Evolutionary conservation across 2,888 invertebrate species (phyloP).

Genomic region (Trypoxylon attenuatum): DNA sequence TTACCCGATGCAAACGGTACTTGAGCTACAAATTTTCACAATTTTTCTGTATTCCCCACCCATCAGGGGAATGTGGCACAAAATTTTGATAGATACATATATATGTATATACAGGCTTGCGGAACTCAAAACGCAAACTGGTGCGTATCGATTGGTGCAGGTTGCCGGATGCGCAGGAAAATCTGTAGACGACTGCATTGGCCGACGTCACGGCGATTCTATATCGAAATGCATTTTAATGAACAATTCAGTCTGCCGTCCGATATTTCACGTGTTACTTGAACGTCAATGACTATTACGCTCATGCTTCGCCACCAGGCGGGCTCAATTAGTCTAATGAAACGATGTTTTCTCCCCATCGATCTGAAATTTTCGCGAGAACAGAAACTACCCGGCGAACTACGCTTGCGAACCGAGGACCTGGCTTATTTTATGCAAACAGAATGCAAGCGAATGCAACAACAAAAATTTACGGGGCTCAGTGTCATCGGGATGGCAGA

Average conservation of each 20-base stretch:
- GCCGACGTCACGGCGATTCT: background rate
- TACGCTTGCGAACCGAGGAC: background rate
- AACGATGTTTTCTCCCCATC: background rate
- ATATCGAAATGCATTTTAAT: background rate
- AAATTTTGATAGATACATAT: too few species aligned
- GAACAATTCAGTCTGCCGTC: background rate
- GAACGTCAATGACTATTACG: too few species aligned
- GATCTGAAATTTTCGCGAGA: background rate
- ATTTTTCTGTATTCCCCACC: too few species aligned
- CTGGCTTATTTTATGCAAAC: background rate
- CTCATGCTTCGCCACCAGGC: background rate
- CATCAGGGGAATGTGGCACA: too few species aligned
- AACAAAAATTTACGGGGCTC: background rate
- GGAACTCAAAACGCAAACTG: constrained; percentile 16
- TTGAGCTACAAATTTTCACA: too few species aligned
- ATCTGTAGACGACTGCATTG: background rate
- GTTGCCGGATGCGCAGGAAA: constrained; percentile 11
- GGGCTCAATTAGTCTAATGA: too few species aligned
- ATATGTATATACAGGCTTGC: too few species aligned
- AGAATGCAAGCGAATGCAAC: background rate
- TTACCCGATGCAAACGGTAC: too few species aligned
- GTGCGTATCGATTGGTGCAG: constrained; percentile 17
- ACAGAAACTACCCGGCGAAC: background rate
- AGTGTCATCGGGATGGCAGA: background rate
- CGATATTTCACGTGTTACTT: too few species aligned